These are phyloP conservation scores for Botrylloides violaceus DNA, from an alignment of 23 tunicate genomes.

Conservation along the genomic window DNA sequence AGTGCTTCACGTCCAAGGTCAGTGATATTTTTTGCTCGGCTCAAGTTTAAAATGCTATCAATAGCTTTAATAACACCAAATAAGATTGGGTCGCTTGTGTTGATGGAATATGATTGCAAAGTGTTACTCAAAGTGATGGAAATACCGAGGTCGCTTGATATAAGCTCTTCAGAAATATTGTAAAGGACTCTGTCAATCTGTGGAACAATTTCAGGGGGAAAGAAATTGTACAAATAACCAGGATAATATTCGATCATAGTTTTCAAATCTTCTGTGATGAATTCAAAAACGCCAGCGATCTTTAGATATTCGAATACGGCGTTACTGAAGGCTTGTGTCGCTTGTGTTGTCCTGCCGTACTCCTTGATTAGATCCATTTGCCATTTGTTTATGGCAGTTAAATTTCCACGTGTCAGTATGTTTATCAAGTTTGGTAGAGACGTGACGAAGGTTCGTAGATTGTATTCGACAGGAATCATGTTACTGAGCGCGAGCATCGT, in stretches of 20 bases:
- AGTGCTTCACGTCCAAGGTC: not conserved
- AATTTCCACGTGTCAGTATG: not conserved
- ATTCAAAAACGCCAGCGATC: not conserved
- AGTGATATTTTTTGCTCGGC: not conserved
- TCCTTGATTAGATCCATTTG: not conserved
- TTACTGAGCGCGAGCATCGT: not conserved
- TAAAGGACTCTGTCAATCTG: not conserved
- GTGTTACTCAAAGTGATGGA: not conserved
- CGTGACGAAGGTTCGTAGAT: not conserved
- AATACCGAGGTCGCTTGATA: not conserved
- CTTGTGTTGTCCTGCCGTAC: conserved; percentile 2
- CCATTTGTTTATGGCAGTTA: conserved; percentile 1
- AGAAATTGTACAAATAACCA: conserved; percentile 4
- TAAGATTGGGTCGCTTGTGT: not conserved
- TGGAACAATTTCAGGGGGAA: not conserved
- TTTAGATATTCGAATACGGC: not conserved
- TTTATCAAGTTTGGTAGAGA: conserved; percentile 6
- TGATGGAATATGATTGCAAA: not conserved
- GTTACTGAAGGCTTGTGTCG: not conserved
- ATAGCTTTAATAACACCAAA: not conserved
- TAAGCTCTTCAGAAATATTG: not conserved
- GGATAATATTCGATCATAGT: not conserved
- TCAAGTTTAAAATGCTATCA: not conserved
- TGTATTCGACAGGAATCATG: not conserved
- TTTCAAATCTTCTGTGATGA: conserved; percentile 4